These are phyloP conservation scores for Ammospiza caudacuta DNA, from an alignment of 2,113 vertebrate species.

Conservation along the genomic window DNA sequence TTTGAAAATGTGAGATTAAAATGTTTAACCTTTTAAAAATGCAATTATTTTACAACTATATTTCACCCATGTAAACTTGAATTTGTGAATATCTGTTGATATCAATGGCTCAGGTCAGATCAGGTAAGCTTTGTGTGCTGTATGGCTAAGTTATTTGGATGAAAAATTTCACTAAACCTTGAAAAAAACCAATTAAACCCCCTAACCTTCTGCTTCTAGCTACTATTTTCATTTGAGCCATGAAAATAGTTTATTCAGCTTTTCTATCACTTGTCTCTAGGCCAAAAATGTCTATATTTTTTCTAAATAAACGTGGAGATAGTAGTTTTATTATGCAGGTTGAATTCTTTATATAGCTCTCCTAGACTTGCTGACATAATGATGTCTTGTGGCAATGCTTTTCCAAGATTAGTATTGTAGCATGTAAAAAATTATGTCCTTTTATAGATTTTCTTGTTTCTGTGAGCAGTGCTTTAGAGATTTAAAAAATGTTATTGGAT, in stretches of 20 bases:
- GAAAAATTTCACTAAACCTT: neutral
- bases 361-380: neutral
- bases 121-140: neutral
- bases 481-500: constrained; percentile 20
- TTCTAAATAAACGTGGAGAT: neutral
- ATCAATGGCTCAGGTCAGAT: neutral
- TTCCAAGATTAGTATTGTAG: neutral
- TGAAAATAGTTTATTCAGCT: neutral
- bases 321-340: neutral
- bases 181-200: neutral
- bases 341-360: constrained; percentile 4
- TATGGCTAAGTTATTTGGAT: neutral
- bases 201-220: neutral
- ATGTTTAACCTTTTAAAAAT: neutral
- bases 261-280: neutral
- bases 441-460: constrained; percentile 19
- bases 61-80: neutral
- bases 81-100: neutral
- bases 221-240: neutral
- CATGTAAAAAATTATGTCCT: neutral
- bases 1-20: neutral
- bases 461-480: constrained; percentile 1
- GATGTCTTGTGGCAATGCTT: constrained; percentile 5
- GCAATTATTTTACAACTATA: neutral
- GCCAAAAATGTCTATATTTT: neutral